Percentiles rank a stretch among this genome's conserved stretches.
phyloP scores from a whole-genome alignment of 1,140 invertebrate species.

The Trypoxylus dichotomus region DNA sequence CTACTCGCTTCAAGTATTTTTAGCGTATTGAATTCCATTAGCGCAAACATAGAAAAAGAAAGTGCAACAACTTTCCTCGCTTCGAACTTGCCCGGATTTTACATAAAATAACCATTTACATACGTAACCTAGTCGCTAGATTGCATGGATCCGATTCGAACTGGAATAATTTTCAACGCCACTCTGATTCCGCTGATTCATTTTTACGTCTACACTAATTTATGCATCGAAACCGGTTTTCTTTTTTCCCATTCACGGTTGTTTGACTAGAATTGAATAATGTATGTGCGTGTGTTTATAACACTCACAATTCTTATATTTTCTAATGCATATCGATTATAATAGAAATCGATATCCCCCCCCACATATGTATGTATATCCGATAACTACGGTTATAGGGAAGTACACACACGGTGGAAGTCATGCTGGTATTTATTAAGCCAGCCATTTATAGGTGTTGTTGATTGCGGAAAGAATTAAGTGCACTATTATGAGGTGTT shows the following conservation, averaged over 20 bases:
- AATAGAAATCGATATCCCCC: too few relatives aligned
- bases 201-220: conserved; percentile 3
- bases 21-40: background rate
- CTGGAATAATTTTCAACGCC: conserved; percentile 2
- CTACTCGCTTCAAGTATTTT: background rate
- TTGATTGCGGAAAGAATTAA: too few relatives aligned
- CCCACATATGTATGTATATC: too few relatives aligned
- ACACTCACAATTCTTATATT: too few relatives aligned
- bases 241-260: conserved; percentile 6
- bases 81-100: background rate
- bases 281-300: too few relatives aligned
- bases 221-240: background rate
- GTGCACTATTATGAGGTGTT: too few relatives aligned
- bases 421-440: too few relatives aligned
- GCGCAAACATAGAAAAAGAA: background rate
- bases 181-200: conserved; percentile 1
- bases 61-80: conserved; percentile 1
- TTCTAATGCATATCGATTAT: too few relatives aligned
- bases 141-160: background rate
- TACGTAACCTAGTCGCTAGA: background rate
- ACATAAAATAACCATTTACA: conserved; percentile 4
- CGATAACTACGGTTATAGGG: too few relatives aligned
- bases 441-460: too few relatives aligned
- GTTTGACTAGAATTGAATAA: background rate
- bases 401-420: too few relatives aligned